Evolutionary conservation across 1,140 invertebrate species (phyloP).

Genomic region (Galendromus occidentalis): DNA sequence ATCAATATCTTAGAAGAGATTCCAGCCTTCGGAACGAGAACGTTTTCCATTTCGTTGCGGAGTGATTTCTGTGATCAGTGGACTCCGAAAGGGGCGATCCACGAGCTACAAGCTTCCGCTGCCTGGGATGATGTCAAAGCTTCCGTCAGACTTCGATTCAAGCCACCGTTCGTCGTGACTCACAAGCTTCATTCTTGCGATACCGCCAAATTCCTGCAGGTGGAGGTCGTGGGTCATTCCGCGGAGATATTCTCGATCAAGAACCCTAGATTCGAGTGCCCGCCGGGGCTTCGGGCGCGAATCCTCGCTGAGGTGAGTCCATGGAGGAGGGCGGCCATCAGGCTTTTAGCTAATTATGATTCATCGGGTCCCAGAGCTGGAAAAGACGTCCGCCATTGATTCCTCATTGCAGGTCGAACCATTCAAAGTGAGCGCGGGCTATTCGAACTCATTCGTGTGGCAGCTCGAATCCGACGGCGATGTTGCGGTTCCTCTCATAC

Average conservation of each 20-base stretch:
- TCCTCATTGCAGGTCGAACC: not conserved
- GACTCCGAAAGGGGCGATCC: slow-evolving; percentile 28
- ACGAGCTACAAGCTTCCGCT: not conserved
- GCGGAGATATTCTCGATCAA: not conserved
- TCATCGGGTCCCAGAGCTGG: not conserved
- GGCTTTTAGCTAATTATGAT: not conserved
- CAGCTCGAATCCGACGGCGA: not conserved
- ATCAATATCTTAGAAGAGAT: not conserved
- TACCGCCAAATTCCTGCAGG: slow-evolving; percentile 23
- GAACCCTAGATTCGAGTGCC: not conserved
- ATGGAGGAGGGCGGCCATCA: not conserved
- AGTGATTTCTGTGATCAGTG: slow-evolving; percentile 14
- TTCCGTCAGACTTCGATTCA: slow-evolving; percentile 46
- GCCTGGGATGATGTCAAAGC: slow-evolving; percentile 11
- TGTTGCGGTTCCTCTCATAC: not conserved
- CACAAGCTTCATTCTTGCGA: slow-evolving; percentile 61
- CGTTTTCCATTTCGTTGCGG: not conserved
- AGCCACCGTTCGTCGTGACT: slow-evolving; percentile 51
- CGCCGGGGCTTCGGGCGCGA: not conserved
- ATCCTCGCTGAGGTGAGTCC: not conserved
- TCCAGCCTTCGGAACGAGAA: not conserved
- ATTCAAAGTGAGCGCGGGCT: slow-evolving; percentile 11
- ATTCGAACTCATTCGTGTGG: slow-evolving; percentile 16
- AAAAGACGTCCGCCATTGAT: not conserved
- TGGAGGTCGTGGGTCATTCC: not conserved